These are phyloP conservation scores for Papilio elwesi DNA, from an alignment of 2,888 invertebrate species.

Conservation along the genomic window DNA sequence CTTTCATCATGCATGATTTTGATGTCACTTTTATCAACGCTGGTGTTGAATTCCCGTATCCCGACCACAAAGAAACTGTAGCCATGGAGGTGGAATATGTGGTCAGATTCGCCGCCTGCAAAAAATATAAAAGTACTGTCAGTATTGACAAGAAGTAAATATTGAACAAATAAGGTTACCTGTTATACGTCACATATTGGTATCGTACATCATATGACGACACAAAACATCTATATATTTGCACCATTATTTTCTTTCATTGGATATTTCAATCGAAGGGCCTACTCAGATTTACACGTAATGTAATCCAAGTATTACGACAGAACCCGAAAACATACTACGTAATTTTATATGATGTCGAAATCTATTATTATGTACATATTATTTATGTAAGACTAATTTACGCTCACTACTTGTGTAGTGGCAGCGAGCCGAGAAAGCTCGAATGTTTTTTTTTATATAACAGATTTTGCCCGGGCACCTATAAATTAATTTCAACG, in stretches of 20 bases:
- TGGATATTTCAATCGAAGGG: not conserved
- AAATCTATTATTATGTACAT: conserved; percentile 32
- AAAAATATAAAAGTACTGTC: conserved; percentile 43
- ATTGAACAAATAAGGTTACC: not conserved
- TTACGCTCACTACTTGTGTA: conserved; percentile 22
- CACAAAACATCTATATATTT: too few species aligned
- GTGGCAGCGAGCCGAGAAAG: conserved; percentile 19
- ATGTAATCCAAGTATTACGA: conserved; percentile 18
- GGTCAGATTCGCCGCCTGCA: conserved; percentile 86
- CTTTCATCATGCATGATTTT: conserved; percentile 84
- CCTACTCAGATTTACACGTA: not conserved
- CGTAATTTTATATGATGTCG: conserved; percentile 30
- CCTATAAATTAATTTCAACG: conserved; percentile 31
- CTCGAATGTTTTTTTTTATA: conserved; percentile 24
- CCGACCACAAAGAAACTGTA: conserved; percentile 89
- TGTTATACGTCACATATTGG: too few species aligned
- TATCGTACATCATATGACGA: too few species aligned
- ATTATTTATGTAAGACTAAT: conserved; percentile 38
- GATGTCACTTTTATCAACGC: conserved; percentile 80
- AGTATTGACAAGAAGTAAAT: not conserved
- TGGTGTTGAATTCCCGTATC: conserved; percentile 78
- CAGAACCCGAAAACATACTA: conserved; percentile 22
- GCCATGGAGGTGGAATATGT: conserved; percentile 91
- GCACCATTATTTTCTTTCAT: not conserved
- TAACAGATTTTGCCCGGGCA: conserved; percentile 25